Evolutionary conservation across 1,140 invertebrate species (phyloP), one percentile per base, ranked within the genome.

Genomic region (Amyelois transitella): DNA sequence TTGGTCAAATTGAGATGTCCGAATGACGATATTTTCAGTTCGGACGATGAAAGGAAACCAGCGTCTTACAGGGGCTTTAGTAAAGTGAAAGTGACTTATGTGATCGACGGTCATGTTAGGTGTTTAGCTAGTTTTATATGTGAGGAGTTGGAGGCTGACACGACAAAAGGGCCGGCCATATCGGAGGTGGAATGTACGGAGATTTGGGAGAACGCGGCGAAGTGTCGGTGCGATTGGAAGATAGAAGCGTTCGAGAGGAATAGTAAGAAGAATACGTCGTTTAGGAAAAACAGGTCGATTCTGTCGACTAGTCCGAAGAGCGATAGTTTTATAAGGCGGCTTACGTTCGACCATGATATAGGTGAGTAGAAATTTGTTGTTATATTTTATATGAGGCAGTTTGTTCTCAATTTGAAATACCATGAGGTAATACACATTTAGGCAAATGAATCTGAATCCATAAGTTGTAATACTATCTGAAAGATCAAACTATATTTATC

Each of bases 181-280:
- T 89, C 89, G 1, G 91, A 92, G 51, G 77, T 77, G 1, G 82
- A 90, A 14, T 92, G 90, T 56, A 70, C 82, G 0, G 81, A 88
- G 50, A 78, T 90, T 28, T 93, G 92, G 92, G 61, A 69, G 8
- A 75, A 67, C 7, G 81, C 78, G 0, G 57, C 64, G 0, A 86
- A 81, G 21, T 89, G 88, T 17, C 60, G 75, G 1, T 89, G 88
- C 25, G 77, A 87, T 10, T 89, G 85, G 83, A 86, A 75, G 52
- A 73, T 85, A 1, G 83, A 88, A 7, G 18, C 68, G 38, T 85
- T 81, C 32, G 84, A 86, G 43, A 77, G 82, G 52, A 88, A 86
- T 25, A 85, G 77, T 32, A 86, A 87, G 62, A 88, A 81, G 60
- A 88, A 85, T 21, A 77, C 84, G 0, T 88, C 86, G 28, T 84